Percentiles rank a stretch among this genome's conserved stretches.
Conservation (phyloP, 2,113 vertebrate species). For the Catagonus wagneri region DNA sequence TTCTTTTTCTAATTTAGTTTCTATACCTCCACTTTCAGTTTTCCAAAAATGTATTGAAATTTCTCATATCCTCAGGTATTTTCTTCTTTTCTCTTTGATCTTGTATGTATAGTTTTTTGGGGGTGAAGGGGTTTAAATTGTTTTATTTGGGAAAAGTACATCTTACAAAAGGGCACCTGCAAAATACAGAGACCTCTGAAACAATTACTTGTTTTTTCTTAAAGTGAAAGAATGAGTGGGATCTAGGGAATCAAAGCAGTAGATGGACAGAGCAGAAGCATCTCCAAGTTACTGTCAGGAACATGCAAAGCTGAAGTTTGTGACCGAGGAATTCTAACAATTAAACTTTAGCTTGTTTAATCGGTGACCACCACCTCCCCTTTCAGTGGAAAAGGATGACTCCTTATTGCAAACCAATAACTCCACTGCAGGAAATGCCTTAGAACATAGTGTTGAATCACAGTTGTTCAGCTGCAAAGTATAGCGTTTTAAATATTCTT, state of each 20-base stretch:
- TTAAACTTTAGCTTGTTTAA: constrained; percentile 67
- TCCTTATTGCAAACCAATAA: constrained; percentile 15
- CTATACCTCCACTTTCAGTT: not conserved
- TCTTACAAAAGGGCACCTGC: constrained; percentile 92
- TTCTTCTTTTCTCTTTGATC: not conserved
- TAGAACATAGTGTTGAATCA: not conserved
- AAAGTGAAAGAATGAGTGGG: constrained; percentile 85
- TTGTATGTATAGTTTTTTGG: not conserved
- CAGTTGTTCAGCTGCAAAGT: constrained; percentile 27
- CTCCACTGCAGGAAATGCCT: not conserved
- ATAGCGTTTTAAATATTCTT: constrained; percentile 15
- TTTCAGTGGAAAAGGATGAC: not conserved
- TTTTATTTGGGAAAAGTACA: constrained; percentile 92
- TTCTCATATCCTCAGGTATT: not conserved
- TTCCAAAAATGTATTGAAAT: constrained; percentile 37
- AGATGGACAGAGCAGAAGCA: constrained; percentile 84
- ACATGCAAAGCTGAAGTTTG: constrained; percentile 79
- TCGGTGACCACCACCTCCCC: not conserved
- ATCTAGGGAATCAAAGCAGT: constrained; percentile 84
- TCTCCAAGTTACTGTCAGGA: constrained; percentile 82
- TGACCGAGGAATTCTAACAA: constrained; percentile 71
- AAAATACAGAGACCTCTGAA: constrained; percentile 89
- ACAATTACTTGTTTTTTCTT: constrained; percentile 87
- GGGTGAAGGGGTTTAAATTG: constrained; percentile 60
- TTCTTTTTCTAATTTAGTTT: not conserved